Base-by-base conservation (phyloP, 2,888 invertebrate species). In the Scaptomyza cyrtandrae region DNA sequence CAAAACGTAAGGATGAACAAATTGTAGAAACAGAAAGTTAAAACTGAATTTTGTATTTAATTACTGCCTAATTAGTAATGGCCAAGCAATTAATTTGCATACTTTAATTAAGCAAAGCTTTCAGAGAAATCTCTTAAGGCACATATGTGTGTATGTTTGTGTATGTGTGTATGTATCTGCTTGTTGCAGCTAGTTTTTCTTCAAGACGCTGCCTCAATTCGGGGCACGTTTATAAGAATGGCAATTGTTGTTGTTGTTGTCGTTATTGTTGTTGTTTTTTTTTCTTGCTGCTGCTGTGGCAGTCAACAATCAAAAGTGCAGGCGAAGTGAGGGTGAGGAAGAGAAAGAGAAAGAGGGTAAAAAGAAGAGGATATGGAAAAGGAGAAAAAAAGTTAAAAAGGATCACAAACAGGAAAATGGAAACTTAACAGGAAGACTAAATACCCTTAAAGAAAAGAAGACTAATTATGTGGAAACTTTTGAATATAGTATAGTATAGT, bases 261-360 rank as follows among this genome's bases (percentile, higher is more conserved):
- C 41, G 54, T 10, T 74, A 50, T 27, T 57, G 46, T 59, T 29
- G 29, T 29, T 29, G 29, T 29, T 31, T 54, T 4, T 44, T 61
- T 9, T 71, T n/a, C n/a, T n/a, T n/a, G n/a, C n/a, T n/a, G 55
- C 16, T 57, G 48, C 29, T 71, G 73, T 49, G 56, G 62, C 55
- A 68, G 62, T 39, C 73, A 70, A 70, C 70, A 77, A 77, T 77
- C 70, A 76, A 66, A 76, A 70, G 59, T 77, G 72, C 77, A 76
- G 73, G 77, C 75, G 76, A 61, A 48, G 19, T 19, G 16, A 1
- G 3, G 3, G 13, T 9, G 33, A 33, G n/a, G 11, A 19, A 11
- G 24, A 24, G 24, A 24, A 24, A 10, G 19, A 24, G 3, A 24
- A 24, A 10, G 19, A 24, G 3, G n/a, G 3, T 24, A 3, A 24